Percentiles rank a stretch among this genome's conserved stretches.
phyloP scores from a whole-genome alignment of 2,888 invertebrate genomes.

The Trachelus iudaicus region DNA sequence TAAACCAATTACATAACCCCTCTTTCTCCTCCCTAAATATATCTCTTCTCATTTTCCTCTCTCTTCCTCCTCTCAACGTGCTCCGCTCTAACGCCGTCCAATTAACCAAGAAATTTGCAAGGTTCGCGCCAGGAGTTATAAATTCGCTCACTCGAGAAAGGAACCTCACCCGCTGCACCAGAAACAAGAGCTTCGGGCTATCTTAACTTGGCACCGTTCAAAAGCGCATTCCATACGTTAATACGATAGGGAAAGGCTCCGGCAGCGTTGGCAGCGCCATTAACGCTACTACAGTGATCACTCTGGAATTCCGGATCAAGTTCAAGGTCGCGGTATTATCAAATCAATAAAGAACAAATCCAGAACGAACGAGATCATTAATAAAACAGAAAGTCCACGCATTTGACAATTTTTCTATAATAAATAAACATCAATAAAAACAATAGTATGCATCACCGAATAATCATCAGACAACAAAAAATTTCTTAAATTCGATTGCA shows the following conservation, averaged over 20 bases:
- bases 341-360: background rate
- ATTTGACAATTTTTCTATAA: background rate
- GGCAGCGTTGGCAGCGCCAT: background rate
- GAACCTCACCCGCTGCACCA: background rate
- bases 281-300: background rate
- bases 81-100: conserved; percentile 34
- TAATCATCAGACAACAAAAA: no score
- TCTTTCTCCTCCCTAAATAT: background rate
- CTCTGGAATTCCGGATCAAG: background rate
- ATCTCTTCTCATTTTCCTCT: background rate
- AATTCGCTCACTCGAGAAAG: background rate
- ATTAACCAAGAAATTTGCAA: conserved; percentile 38
- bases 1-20: background rate
- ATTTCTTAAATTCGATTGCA: background rate
- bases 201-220: background rate
- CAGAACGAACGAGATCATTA: background rate
- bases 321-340: background rate
- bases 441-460: no score
- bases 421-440: background rate
- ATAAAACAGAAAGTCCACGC: background rate
- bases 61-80: background rate
- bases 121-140: background rate
- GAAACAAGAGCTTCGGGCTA: background rate
- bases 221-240: background rate
- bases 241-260: background rate